Conservation (phyloP, 1,140 invertebrate genomes). For the Kradibia gibbosae region DNA sequence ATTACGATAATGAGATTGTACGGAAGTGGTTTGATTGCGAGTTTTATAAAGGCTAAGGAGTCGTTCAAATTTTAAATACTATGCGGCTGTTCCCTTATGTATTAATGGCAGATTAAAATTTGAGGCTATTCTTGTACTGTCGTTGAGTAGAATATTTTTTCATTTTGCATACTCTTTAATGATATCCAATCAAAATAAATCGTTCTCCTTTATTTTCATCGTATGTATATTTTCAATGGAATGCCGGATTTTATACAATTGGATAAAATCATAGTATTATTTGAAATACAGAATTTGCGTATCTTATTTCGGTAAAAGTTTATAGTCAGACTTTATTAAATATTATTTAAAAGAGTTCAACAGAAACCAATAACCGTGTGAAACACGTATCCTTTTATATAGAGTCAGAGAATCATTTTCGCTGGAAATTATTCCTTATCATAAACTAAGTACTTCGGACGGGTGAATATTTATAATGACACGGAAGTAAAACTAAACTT, state of each 20-base stretch:
- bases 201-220: background rate
- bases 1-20: conserved; percentile 9
- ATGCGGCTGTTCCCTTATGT: background rate
- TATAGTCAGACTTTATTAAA: background rate
- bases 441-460: background rate
- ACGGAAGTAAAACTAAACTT: background rate
- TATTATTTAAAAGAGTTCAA: background rate
- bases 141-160: no score
- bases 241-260: background rate
- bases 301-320: background rate
- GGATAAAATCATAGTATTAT: background rate
- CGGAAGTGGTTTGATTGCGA: background rate
- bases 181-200: background rate
- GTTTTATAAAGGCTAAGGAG: background rate
- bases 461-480: background rate
- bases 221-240: background rate
- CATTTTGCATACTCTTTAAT: no score
- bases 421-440: background rate
- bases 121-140: background rate
- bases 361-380: background rate
- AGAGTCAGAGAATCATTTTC: background rate
- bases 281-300: background rate
- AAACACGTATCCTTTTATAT: background rate
- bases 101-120: background rate
- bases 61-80: background rate